phyloP scores from a whole-genome alignment of 2,888 invertebrate species.

The Seladonia tumulorum region DNA sequence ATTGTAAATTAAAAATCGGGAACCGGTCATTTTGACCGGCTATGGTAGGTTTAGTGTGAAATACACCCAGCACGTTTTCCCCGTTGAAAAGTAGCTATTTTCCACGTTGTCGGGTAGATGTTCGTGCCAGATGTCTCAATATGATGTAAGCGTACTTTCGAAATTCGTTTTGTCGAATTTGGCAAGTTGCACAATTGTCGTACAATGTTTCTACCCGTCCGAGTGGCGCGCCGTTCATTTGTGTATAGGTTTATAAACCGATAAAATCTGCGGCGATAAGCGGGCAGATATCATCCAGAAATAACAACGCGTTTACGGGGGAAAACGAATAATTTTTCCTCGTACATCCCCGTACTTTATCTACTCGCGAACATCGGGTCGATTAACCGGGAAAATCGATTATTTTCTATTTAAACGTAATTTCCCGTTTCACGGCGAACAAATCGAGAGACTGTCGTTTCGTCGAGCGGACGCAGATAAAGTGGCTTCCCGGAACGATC shows the following conservation, averaged over 20 bases:
- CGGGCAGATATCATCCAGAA: background rate
- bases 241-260: background rate
- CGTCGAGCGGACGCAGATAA: constrained; percentile 30
- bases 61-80: background rate
- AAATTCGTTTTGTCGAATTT: background rate
- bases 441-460: constrained; percentile 17
- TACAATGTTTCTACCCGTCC: background rate
- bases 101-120: background rate
- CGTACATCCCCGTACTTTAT: background rate
- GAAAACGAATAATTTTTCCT: background rate
- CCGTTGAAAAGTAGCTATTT: background rate
- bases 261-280: background rate
- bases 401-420: background rate
- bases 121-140: background rate
- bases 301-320: background rate
- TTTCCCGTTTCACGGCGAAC: background rate
- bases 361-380: too few relatives aligned
- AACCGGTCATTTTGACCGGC: too few relatives aligned
- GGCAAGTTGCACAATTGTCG: background rate
- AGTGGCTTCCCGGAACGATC: constrained; percentile 43
- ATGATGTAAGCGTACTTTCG: background rate
- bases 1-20: too few relatives aligned
- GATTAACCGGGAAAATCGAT: background rate
- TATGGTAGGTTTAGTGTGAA: too few relatives aligned
- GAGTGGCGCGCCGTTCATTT: background rate